Conservation (phyloP, 1,140 invertebrate species). For the Wasmannia auropunctata region DNA sequence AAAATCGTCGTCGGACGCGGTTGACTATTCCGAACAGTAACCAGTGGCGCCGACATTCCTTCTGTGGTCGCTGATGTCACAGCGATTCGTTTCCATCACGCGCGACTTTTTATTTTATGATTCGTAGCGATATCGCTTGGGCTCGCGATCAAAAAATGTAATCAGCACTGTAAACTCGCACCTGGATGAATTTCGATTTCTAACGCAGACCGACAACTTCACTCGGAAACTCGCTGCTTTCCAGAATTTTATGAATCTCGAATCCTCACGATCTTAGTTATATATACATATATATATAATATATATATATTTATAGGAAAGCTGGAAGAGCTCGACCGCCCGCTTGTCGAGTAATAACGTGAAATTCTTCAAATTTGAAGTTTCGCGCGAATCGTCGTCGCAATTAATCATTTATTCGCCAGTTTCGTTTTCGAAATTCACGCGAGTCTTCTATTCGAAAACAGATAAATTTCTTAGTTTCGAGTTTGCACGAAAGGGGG, state of each 20-base stretch:
- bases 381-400: neutral
- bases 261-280: neutral
- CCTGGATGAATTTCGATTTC: neutral
- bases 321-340: neutral
- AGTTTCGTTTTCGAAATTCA: neutral
- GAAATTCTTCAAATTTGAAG: constrained; percentile 34
- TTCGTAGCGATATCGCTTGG: neutral
- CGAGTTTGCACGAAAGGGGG: neutral
- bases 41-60: constrained; percentile 1
- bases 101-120: neutral
- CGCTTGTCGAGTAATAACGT: neutral
- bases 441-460: neutral
- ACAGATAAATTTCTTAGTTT: constrained; percentile 34
- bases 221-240: neutral
- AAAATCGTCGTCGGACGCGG: neutral
- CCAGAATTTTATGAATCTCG: constrained; percentile 8
- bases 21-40: neutral
- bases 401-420: constrained; percentile 12
- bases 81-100: neutral
- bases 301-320: too few species aligned
- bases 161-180: neutral
- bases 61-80: neutral
- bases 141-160: neutral
- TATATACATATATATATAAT: too few species aligned
- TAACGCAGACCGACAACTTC: neutral